Evolutionary conservation across 2,797 vertebrate species (phyloP), one percentile per base, ranked within the genome.

Genomic region (Australoheros facetus): DNA sequence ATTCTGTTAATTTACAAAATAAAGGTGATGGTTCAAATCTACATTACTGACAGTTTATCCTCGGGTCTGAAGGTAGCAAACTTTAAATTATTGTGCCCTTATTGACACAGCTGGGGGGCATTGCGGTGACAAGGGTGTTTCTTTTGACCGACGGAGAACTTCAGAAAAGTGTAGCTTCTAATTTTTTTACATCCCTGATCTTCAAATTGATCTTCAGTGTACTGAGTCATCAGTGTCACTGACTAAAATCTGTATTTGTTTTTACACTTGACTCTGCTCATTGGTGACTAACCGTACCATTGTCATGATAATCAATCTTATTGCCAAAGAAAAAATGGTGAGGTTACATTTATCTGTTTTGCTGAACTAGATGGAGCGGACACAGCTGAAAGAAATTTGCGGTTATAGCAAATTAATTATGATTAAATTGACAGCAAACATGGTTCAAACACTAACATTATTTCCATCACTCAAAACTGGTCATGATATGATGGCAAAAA

Each of bases 1-100:
- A 83, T 59, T 79, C 42, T 60, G 69, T 87, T 82, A 83, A 89
- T 84, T 85, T 84, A 80, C 84, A 79, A 83, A 78, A 88, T 78
- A 90, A 89, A 91, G 81, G 78, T 85, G 81, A 85, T 59, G 73
- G 69, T 89, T 81, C 77, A 74, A 45, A 80, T 75, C 74, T 57
- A 71, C 53, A 30, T 26, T 4, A 57, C 79, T 77, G 78, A 78
- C 37, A 30, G 60, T 26, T 77, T 62, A 60, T 58, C 19, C 23
- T 30, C 28, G 4, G 28, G 4, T 54, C 17, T 81, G 56, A 14
- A 57, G 42, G 42, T 9, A 12, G 17, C 39, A 60, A 28, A 55
- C 19, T 37, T 66, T 48, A n/a, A 64, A 23, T 14, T n/a, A 58
- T n/a, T 10, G 21, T n/a, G 39, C 10, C 81, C 56, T 21, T 45